Conservation (phyloP, 2,888 invertebrate species). For the Tenthredo distinguenda region DNA sequence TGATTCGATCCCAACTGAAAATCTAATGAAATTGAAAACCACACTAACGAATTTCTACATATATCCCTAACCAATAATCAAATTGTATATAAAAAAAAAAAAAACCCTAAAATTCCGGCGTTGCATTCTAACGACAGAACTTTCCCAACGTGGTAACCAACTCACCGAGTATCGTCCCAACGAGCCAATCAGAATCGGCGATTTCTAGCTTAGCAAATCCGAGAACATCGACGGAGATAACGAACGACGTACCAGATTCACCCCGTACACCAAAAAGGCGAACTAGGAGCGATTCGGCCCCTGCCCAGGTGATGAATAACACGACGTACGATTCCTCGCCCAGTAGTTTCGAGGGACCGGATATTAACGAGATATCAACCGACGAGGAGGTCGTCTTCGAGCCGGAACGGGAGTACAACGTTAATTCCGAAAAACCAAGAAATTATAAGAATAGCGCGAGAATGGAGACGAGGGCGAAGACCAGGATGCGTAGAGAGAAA, state of each 20-base stretch:
- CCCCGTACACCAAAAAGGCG: constrained; percentile 45
- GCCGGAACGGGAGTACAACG: constrained; percentile 1
- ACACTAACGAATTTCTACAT: background rate
- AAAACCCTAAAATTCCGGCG: constrained; percentile 27
- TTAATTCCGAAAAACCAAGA: background rate
- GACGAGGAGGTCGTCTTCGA: constrained; percentile 53
- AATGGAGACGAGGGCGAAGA: constrained; percentile 31
- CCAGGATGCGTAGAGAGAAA: constrained; percentile 49
- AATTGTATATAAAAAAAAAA: background rate
- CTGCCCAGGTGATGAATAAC: background rate
- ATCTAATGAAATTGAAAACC: background rate
- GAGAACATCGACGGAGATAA: constrained; percentile 57
- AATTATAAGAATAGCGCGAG: background rate
- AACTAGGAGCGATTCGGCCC: constrained; percentile 54
- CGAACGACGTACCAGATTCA: constrained; percentile 55
- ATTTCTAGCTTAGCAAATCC: constrained; percentile 75
- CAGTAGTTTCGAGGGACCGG: constrained; percentile 27
- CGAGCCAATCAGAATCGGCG: constrained; percentile 75
- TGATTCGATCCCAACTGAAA: background rate
- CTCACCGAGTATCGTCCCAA: constrained; percentile 62
- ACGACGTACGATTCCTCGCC: constrained; percentile 19
- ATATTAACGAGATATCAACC: constrained; percentile 56
- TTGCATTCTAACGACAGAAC: constrained; percentile 62
- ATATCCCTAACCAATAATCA: background rate
- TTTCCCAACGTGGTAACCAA: constrained; percentile 67